Evolutionary conservation across 1,140 invertebrate genomes (phyloP).

Genomic region (Hirudo medicinalis): DNA sequence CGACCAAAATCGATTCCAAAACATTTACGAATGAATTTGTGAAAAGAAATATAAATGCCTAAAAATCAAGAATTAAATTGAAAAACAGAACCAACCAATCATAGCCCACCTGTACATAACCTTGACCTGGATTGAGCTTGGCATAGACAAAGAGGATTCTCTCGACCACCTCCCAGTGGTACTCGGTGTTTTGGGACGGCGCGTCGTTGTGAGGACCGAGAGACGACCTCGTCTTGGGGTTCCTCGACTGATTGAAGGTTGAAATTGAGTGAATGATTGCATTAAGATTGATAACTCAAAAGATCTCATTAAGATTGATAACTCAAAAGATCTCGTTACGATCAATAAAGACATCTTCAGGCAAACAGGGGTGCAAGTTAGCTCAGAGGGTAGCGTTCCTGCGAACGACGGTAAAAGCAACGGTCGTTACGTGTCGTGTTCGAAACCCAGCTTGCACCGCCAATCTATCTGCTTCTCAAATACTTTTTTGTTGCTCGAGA

Average conservation of each 20-base stretch:
- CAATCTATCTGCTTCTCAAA: too few species aligned
- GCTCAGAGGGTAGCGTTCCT: too few species aligned
- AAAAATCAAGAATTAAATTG: not conserved
- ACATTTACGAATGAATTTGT: not conserved
- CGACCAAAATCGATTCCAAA: not conserved
- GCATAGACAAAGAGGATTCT: slow-evolving; percentile 91
- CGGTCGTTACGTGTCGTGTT: too few species aligned
- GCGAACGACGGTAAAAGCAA: too few species aligned
- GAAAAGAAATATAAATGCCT: not conserved
- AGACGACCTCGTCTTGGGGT: slow-evolving; percentile 23
- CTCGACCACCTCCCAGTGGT: slow-evolving; percentile 78
- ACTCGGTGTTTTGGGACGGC: slow-evolving; percentile 36
- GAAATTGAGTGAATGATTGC: too few species aligned
- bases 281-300: too few species aligned
- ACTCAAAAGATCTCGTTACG: too few species aligned
- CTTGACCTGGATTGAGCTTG: slow-evolving; percentile 91
- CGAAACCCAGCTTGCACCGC: too few species aligned
- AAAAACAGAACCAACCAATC: not conserved
- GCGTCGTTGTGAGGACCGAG: slow-evolving; percentile 29
- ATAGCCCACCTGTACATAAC: slow-evolving; percentile 67
- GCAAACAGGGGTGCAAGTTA: too few species aligned
- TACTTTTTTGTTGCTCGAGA: too few species aligned
- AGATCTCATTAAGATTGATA: too few species aligned
- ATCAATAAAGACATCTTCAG: too few species aligned
- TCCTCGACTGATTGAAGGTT: slow-evolving; percentile 23